Percentiles rank a stretch among this genome's conserved stretches.
These are phyloP conservation scores for Thymallus thymallus DNA, from an alignment of 2,113 vertebrate genomes.

Conservation along the genomic window DNA sequence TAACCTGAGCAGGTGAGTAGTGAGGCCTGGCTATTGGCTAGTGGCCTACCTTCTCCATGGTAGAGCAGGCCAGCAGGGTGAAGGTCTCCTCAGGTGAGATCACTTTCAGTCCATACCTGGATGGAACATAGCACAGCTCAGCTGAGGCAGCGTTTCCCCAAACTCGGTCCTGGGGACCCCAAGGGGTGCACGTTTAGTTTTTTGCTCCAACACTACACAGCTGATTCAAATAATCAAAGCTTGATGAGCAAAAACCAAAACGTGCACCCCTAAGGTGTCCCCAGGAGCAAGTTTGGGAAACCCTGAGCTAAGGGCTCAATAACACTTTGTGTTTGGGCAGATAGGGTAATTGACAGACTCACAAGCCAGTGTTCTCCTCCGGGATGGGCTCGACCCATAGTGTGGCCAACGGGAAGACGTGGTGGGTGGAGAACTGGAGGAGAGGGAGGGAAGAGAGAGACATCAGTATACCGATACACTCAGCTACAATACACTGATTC, in stretches of 20 bases:
- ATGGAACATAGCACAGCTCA: background rate
- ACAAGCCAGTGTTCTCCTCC: slow-evolving; percentile 85
- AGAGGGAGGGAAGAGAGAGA: slow-evolving; percentile 1
- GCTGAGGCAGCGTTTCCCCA: too few relatives aligned
- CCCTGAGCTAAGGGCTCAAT: background rate
- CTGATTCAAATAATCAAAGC: too few relatives aligned
- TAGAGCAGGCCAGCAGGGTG: slow-evolving; percentile 85
- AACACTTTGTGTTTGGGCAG: background rate
- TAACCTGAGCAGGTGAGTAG: background rate
- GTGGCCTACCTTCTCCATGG: slow-evolving; percentile 87
- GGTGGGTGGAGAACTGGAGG: slow-evolving; percentile 95
- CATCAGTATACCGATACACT: background rate
- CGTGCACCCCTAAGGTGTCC: too few relatives aligned
- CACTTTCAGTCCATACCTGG: slow-evolving; percentile 89
- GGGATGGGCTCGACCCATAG: slow-evolving; percentile 94
- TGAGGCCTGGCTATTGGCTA: background rate
- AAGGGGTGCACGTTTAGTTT: too few relatives aligned
- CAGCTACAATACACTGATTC: background rate
- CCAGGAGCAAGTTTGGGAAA: too few relatives aligned
- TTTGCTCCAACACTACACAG: too few relatives aligned
- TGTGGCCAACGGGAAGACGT: slow-evolving; percentile 90
- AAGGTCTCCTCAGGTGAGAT: slow-evolving; percentile 94
- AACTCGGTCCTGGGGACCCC: too few relatives aligned
- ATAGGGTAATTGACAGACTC: slow-evolving; percentile 64
- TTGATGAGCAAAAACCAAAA: too few relatives aligned